phyloP scores from a whole-genome alignment of 2,113 vertebrate species.

The Paramormyrops kingsleyae region DNA sequence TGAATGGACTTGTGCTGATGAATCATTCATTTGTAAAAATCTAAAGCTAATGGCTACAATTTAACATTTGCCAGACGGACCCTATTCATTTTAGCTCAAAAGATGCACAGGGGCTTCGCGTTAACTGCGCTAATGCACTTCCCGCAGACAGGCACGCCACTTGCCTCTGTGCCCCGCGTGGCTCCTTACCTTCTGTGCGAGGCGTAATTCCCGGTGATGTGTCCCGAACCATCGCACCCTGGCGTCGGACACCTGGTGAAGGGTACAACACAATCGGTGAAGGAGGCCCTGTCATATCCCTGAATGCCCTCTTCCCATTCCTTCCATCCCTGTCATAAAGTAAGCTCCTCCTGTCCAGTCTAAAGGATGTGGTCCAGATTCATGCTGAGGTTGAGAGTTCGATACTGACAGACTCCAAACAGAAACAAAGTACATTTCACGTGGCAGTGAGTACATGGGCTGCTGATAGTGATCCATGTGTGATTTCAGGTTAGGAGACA shows the following conservation, averaged over 20 bases:
- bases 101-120: not conserved
- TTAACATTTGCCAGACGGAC: not conserved
- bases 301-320: not conserved
- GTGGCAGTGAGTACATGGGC: not conserved
- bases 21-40: not conserved
- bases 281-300: not conserved
- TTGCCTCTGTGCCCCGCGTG: not conserved
- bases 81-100: not conserved
- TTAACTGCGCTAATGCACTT: not conserved
- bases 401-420: not conserved
- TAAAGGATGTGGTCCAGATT: not conserved
- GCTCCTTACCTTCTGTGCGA: constrained; percentile 89
- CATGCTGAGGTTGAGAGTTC: not conserved
- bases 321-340: not conserved
- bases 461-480: not conserved
- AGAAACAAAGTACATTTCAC: not conserved
- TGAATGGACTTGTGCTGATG: not conserved
- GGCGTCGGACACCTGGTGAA: constrained; percentile 91
- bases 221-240: constrained; percentile 96
- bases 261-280: constrained; percentile 42
- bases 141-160: not conserved
- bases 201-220: constrained; percentile 98
- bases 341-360: not conserved
- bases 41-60: not conserved
- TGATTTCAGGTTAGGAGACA: not conserved